These are phyloP conservation scores for Erebia palarica DNA, from an alignment of 2,888 invertebrate genomes.

Conservation along the genomic window DNA sequence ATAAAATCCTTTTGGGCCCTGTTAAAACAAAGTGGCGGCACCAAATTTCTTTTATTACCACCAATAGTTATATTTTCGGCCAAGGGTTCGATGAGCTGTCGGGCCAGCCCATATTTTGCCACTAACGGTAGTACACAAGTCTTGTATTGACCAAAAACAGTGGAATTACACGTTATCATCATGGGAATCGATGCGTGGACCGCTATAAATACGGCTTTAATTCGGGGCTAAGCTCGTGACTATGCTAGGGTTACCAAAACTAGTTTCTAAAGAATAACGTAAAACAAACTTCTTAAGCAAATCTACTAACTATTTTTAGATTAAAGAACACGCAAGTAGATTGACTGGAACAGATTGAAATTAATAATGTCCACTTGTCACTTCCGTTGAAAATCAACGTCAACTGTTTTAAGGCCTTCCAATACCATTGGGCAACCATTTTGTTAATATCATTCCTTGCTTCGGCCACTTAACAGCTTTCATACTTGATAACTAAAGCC, in stretches of 20 bases:
- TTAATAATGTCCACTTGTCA: too few species aligned
- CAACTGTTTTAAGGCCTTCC: too few species aligned
- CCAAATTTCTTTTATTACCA: conserved; percentile 32
- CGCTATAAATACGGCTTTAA: conserved; percentile 54
- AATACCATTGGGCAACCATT: too few species aligned
- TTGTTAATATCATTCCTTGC: too few species aligned
- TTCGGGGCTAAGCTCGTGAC: conserved; percentile 43
- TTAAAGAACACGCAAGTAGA: too few species aligned
- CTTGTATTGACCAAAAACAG: conserved; percentile 47
- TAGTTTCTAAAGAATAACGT: background rate
- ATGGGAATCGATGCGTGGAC: conserved; percentile 53
- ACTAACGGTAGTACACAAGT: conserved; percentile 40
- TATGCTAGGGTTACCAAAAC: conserved; percentile 38
- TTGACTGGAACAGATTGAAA: too few species aligned
- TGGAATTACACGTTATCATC: conserved; percentile 51
- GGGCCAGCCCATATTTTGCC: conserved; percentile 40
- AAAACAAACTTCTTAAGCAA: too few species aligned
- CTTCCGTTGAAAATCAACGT: too few species aligned
- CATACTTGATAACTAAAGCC: too few species aligned
- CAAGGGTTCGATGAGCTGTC: conserved; percentile 36
- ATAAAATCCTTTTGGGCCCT: conserved; percentile 3
- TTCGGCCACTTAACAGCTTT: too few species aligned
- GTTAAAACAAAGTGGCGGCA: conserved; percentile 17
- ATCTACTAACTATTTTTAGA: too few species aligned
- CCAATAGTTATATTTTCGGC: conserved; percentile 35